phyloP scores from a whole-genome alignment of 2,113 vertebrate species.

The Chroicocephalus ridibundus region DNA sequence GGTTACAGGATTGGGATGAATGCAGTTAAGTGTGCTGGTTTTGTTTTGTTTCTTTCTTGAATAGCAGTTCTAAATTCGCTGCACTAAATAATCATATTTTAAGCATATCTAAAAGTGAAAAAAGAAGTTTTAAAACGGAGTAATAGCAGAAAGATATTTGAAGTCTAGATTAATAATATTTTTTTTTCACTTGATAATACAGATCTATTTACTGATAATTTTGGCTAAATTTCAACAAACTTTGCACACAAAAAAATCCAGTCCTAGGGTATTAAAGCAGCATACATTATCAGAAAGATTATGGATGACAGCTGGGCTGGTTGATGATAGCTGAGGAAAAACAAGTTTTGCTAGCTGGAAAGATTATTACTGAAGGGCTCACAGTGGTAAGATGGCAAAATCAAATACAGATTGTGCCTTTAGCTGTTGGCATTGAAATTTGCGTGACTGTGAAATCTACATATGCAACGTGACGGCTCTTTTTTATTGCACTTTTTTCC shows the following conservation, averaged over 20 bases:
- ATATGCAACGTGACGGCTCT: background rate
- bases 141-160: background rate
- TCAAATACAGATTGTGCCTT: conserved; percentile 3
- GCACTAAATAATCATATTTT: background rate
- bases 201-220: background rate
- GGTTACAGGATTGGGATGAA: background rate
- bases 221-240: background rate
- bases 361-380: conserved; percentile 1
- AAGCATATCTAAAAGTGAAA: background rate
- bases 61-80: background rate
- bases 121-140: background rate
- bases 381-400: background rate
- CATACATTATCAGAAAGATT: background rate
- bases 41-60: conserved; percentile 1
- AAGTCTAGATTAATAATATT: background rate
- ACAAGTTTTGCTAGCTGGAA: background rate
- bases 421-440: background rate
- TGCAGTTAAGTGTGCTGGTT: background rate
- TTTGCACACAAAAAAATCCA: background rate
- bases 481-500: background rate
- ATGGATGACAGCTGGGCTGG: background rate
- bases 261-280: background rate
- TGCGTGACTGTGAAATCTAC: background rate
- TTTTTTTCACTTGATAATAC: background rate
- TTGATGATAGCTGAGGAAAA: background rate